These are phyloP conservation scores for Panurus biarmicus DNA, from an alignment of 2,113 vertebrate genomes.

Conservation along the genomic window DNA sequence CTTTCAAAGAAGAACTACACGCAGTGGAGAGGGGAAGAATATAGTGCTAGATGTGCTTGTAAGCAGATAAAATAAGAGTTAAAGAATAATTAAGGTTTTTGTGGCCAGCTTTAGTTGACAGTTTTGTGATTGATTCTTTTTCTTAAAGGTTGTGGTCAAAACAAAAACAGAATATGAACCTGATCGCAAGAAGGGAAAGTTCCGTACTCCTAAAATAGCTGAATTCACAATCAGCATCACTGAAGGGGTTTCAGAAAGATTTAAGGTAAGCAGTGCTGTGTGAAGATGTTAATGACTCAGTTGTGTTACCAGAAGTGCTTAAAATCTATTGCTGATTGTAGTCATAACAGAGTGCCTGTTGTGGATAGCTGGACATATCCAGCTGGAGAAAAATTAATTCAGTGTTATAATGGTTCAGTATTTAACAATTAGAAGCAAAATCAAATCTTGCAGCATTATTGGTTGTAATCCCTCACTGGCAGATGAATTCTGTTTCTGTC, in stretches of 20 bases:
- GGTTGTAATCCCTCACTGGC: not conserved
- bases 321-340: not conserved
- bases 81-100: not conserved
- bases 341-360: not conserved
- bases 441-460: not conserved
- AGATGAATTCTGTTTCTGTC: not conserved
- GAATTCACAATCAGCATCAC: conserved; percentile 94
- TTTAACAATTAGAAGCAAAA: not conserved
- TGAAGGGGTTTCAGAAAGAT: conserved; percentile 87
- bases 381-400: not conserved
- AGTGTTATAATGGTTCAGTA: not conserved
- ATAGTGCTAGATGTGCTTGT: not conserved
- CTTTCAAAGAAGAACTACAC: not conserved
- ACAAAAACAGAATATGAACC: conserved; percentile 92
- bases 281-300: not conserved
- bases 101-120: not conserved
- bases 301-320: not conserved
- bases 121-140: not conserved
- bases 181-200: conserved; percentile 85
- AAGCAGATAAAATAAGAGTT: not conserved
- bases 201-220: conserved; percentile 84
- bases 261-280: conserved; percentile 80
- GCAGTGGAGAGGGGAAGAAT: not conserved
- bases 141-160: conserved; percentile 87
- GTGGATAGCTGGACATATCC: not conserved